Percentiles rank a stretch among this genome's conserved stretches.
Evolutionary conservation across 2,797 vertebrate genomes (phyloP).

Genomic region (Lepus townsendii): DNA sequence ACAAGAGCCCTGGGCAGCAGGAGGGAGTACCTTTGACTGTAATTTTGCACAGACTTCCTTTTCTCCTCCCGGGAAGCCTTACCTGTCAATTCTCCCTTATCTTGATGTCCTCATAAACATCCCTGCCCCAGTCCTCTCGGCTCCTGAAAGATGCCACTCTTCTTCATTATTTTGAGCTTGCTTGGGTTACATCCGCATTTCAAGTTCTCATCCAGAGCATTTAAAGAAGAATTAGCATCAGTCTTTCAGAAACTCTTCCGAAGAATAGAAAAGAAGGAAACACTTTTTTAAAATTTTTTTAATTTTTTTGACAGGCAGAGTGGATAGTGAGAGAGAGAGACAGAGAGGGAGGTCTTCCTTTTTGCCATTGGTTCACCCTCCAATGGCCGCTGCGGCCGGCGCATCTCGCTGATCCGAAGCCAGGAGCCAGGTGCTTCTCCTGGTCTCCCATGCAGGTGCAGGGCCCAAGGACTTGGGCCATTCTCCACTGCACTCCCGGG

Average conservation of each 20-base stretch:
- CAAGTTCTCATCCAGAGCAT: slow-evolving; percentile 6
- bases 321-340: no score
- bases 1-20: slow-evolving; percentile 15
- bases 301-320: no score
- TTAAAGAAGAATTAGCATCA: slow-evolving; percentile 40
- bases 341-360: no score
- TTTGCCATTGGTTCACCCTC: no score
- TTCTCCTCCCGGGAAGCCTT: slow-evolving; percentile 33
- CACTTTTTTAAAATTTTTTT: no score
- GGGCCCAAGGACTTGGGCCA: no score
- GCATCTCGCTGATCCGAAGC: no score
- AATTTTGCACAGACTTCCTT: slow-evolving; percentile 64
- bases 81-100: slow-evolving; percentile 42
- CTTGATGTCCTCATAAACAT: slow-evolving; percentile 27
- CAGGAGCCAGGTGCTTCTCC: no score
- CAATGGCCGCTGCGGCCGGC: no score
- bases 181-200: slow-evolving; percentile 41
- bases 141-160: not conserved
- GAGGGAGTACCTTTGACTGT: slow-evolving; percentile 19
- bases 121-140: slow-evolving; percentile 17
- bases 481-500: no score
- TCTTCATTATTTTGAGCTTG: slow-evolving; percentile 34
- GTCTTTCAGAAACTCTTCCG: slow-evolving; percentile 28
- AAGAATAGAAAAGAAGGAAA: not conserved
- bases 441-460: no score